These are phyloP conservation scores for Pollenia amentaria DNA, from an alignment of 2,888 invertebrate genomes.

Conservation along the genomic window DNA sequence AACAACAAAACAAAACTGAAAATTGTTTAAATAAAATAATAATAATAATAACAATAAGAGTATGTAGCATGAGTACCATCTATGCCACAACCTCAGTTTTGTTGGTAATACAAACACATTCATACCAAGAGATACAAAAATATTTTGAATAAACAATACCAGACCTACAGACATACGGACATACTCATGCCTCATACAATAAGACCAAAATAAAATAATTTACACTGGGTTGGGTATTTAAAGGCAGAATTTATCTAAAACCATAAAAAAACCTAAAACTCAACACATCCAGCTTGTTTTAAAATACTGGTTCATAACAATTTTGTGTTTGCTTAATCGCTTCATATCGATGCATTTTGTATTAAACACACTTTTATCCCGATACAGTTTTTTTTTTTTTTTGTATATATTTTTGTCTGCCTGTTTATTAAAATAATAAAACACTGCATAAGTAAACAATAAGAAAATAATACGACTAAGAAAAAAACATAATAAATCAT, in stretches of 20 bases:
- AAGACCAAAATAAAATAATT: not conserved
- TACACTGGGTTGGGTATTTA: slow-evolving; percentile 57
- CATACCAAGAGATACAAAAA: slow-evolving; percentile 14
- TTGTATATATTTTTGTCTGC: not conserved
- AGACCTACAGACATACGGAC: not conserved
- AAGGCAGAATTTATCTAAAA: slow-evolving; percentile 53
- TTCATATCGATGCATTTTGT: slow-evolving; percentile 49
- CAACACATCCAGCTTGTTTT: slow-evolving; percentile 28
- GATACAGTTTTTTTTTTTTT: not conserved
- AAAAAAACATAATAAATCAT: slow-evolving; percentile 45
- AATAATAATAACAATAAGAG: slow-evolving; percentile 40
- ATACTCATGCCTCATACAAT: slow-evolving; percentile 1
- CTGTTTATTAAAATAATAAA: slow-evolving; percentile 47
- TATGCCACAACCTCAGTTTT: slow-evolving; percentile 35
- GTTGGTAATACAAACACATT: slow-evolving; percentile 6
- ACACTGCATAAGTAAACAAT: slow-evolving; percentile 41
- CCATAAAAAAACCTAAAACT: slow-evolving; percentile 20
- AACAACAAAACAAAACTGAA: slow-evolving; percentile 2
- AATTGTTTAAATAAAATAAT: slow-evolving; percentile 21
- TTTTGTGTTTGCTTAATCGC: slow-evolving; percentile 47
- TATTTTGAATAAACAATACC: slow-evolving; percentile 23
- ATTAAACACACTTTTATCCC: slow-evolving; percentile 13
- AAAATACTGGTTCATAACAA: slow-evolving; percentile 59
- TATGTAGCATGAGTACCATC: slow-evolving; percentile 5
- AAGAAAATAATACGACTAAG: slow-evolving; percentile 10